A percentile compares a stretch with the other conserved stretches of the same genome.
Evolutionary conservation across 2,888 invertebrate genomes (phyloP).

Genomic region (Macaria notata): DNA sequence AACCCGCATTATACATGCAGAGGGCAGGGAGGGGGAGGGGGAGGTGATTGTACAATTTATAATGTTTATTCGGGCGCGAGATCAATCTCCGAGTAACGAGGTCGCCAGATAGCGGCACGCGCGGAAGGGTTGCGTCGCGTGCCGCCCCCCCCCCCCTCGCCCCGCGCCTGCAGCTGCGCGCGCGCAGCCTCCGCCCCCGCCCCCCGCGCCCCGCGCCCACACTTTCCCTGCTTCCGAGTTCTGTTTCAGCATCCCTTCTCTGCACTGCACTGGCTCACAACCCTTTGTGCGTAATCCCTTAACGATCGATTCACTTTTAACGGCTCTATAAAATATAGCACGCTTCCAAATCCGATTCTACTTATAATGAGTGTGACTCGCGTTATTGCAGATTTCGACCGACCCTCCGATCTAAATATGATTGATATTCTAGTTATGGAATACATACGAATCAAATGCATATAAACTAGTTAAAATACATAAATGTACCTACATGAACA

Average conservation of each 20-base stretch:
- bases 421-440: too few species aligned
- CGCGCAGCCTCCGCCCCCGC: constrained; percentile 42
- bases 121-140: constrained; percentile 55
- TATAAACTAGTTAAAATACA: too few species aligned
- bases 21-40: constrained; percentile 28
- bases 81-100: constrained; percentile 33
- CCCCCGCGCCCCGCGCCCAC: constrained; percentile 37
- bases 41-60: constrained; percentile 49
- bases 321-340: neutral
- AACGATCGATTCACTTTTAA: constrained; percentile 1
- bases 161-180: constrained; percentile 23
- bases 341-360: neutral
- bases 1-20: too few species aligned
- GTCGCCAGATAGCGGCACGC: constrained; percentile 32
- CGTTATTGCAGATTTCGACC: too few species aligned
- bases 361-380: too few species aligned
- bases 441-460: too few species aligned
- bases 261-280: constrained; percentile 10
- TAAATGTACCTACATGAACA: too few species aligned
- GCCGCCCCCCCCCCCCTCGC: constrained; percentile 31
- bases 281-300: neutral
- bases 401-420: too few species aligned
- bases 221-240: constrained; percentile 47
- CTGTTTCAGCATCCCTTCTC: constrained; percentile 46
- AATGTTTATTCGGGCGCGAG: constrained; percentile 56